Conservation (phyloP, 2,797 vertebrate genomes). For the Eremophila alpestris region DNA sequence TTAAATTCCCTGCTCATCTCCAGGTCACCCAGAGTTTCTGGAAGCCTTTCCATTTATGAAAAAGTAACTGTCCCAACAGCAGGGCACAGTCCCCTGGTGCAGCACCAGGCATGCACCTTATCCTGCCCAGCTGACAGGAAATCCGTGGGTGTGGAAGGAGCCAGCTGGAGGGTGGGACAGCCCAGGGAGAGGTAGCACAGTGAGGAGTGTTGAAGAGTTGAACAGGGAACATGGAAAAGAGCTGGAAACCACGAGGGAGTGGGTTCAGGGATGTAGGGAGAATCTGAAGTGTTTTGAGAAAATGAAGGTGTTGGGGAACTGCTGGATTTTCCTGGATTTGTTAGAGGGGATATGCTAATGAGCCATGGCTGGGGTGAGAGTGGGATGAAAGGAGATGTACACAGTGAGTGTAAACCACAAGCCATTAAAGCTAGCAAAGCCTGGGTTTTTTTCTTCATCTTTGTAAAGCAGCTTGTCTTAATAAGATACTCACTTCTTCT, state of each 20-base stretch:
- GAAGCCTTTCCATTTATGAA: neutral
- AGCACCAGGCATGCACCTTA: rapidly evolving
- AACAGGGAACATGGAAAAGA: neutral
- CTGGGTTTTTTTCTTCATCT: neutral
- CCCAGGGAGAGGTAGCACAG: neutral
- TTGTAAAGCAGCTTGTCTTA: neutral
- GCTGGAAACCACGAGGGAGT: neutral
- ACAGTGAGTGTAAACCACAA: neutral
- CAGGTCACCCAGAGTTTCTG: neutral
- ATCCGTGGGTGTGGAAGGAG: neutral
- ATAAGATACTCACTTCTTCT: neutral
- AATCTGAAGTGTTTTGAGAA: neutral
- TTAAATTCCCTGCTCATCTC: neutral
- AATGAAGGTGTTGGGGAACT: neutral
- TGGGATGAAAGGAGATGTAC: neutral
- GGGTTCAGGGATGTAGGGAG: neutral
- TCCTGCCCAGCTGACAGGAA: neutral
- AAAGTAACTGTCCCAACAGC: neutral
- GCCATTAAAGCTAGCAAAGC: neutral
- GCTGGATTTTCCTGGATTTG: neutral
- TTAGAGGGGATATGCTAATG: neutral
- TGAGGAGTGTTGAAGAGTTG: neutral
- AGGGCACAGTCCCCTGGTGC: rapidly evolving
- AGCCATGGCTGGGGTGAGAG: neutral
- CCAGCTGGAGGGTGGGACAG: neutral